Evolutionary conservation across 2,113 vertebrate genomes (phyloP).

Genomic region (Atlantisia rogersi): DNA sequence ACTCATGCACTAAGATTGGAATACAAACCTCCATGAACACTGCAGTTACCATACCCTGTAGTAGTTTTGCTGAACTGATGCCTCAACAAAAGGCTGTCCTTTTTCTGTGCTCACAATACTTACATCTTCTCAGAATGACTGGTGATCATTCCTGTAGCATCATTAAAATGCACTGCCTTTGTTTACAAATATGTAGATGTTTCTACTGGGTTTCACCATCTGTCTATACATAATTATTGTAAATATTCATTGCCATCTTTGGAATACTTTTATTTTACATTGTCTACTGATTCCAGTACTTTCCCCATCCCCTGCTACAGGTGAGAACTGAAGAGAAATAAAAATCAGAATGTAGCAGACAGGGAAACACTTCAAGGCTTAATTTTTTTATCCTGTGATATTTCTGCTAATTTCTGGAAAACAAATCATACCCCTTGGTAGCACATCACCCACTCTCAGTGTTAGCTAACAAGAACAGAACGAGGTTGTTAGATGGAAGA

Average conservation of each 20-base stretch:
- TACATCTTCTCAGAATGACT: background rate
- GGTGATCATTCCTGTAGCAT: background rate
- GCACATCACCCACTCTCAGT: background rate
- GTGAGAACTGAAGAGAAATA: background rate
- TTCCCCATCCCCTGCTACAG: background rate
- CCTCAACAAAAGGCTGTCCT: background rate
- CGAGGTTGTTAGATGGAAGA: background rate
- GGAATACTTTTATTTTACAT: background rate
- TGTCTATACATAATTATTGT: background rate
- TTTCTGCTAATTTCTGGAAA: background rate
- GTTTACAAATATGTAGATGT: background rate
- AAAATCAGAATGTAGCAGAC: background rate
- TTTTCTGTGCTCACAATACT: background rate
- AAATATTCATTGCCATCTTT: background rate
- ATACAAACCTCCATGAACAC: background rate
- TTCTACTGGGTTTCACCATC: background rate
- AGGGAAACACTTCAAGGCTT: background rate
- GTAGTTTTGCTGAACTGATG: background rate
- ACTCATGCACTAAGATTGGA: background rate
- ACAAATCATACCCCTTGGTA: background rate
- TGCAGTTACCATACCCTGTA: background rate
- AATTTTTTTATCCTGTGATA: background rate
- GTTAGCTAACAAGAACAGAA: background rate
- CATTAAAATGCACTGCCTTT: background rate
- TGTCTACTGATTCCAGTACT: background rate